Evolutionary conservation across 2,113 vertebrate genomes (phyloP).

Genomic region (Eublepharis macularius): DNA sequence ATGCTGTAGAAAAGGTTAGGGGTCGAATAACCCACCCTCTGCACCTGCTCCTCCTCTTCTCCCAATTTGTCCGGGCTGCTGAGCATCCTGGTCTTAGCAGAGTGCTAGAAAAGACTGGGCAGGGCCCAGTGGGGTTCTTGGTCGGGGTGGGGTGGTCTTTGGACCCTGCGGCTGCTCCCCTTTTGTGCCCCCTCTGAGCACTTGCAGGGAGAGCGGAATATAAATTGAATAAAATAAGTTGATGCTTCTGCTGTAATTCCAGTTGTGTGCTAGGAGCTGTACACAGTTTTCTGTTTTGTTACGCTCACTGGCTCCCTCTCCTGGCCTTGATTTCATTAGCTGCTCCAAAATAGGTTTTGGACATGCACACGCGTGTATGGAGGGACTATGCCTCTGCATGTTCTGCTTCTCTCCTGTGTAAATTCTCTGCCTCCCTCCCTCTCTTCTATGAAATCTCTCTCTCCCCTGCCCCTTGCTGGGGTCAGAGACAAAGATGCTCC

Average conservation of each 20-base stretch:
- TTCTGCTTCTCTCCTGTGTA: neutral
- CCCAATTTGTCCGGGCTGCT: too few species aligned
- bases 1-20: too few species aligned
- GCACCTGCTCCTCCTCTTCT: too few species aligned
- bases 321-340: neutral
- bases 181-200: neutral
- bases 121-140: too few species aligned
- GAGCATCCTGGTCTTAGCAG: too few species aligned
- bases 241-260: neutral
- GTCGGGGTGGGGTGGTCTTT: too few species aligned
- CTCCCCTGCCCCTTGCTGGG: neutral
- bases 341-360: neutral
- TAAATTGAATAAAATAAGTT: too few species aligned
- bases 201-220: too few species aligned
- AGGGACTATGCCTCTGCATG: neutral
- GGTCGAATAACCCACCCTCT: too few species aligned
- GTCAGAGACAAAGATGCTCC: too few species aligned
- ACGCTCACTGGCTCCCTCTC: neutral
- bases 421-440: neutral
- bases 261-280: neutral
- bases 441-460: neutral
- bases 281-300: neutral
- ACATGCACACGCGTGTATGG: neutral
- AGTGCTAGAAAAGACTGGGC: too few species aligned
- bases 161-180: neutral